phyloP scores from a whole-genome alignment of 2,797 vertebrate species.

The Zalophus californianus region DNA sequence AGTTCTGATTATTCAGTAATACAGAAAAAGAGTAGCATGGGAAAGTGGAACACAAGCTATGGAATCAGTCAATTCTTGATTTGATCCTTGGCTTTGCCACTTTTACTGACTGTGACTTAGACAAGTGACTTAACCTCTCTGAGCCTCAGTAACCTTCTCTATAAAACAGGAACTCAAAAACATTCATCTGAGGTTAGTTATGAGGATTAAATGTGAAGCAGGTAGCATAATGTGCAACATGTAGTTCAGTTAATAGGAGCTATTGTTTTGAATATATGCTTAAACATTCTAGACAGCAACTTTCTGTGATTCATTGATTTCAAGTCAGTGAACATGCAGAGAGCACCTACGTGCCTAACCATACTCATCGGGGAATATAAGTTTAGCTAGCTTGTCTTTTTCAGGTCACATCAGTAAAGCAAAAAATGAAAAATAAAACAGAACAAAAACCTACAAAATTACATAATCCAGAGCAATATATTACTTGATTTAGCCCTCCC shows the following conservation, averaged over 20 bases:
- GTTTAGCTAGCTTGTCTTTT: not conserved
- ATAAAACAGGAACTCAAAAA: constrained; percentile 6
- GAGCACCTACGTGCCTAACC: not conserved
- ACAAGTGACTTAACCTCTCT: not conserved
- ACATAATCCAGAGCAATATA: not conserved
- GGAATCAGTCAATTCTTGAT: not conserved
- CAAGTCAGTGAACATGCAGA: not conserved
- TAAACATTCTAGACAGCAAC: constrained; percentile 40
- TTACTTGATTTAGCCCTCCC: not conserved
- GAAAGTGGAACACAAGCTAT: not conserved
- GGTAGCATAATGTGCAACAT: not conserved
- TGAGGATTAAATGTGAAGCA: not conserved
- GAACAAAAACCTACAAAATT: not conserved
- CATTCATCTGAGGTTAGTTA: not conserved
- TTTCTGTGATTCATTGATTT: not conserved
- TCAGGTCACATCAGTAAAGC: not conserved
- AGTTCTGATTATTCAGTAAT: not conserved
- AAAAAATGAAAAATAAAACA: not conserved
- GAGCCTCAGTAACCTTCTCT: not conserved
- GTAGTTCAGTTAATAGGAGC: not conserved
- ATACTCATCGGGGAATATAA: not conserved
- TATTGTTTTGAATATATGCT: constrained; percentile 8
- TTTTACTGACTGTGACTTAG: not conserved
- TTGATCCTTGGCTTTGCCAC: not conserved
- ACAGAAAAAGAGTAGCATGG: not conserved